A percentile compares a stretch with the other conserved stretches of the same genome.
These are phyloP conservation scores for Rosalia funebris DNA, from an alignment of 2,888 invertebrate species.

Conservation along the genomic window DNA sequence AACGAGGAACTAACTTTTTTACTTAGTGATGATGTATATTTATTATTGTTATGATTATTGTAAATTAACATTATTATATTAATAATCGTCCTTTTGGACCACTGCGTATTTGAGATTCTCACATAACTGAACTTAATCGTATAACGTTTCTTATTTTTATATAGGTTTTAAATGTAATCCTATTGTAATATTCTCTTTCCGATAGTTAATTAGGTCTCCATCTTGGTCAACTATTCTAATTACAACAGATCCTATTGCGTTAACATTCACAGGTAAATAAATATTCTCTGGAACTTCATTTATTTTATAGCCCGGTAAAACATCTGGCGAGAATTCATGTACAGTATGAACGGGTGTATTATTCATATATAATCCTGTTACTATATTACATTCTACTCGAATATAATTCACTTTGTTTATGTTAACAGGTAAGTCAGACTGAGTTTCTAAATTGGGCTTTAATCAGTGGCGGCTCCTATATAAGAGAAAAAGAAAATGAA, in stretches of 20 bases:
- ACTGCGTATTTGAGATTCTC: neutral
- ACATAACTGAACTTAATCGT: neutral
- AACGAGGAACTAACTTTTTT: slow-evolving; percentile 14
- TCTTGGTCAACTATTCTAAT: slow-evolving; percentile 52
- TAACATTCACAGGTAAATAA: slow-evolving; percentile 52
- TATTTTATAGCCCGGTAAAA: slow-evolving; percentile 55
- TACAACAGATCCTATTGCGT: slow-evolving; percentile 43
- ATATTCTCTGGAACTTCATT: slow-evolving; percentile 53
- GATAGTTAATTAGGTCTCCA: slow-evolving; percentile 50
- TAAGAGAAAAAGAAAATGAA: neutral
- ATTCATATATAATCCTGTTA: slow-evolving; percentile 50
- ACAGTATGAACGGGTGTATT: slow-evolving; percentile 50
- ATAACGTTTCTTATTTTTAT: slow-evolving; percentile 8
- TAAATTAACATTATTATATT: slow-evolving; percentile 28
- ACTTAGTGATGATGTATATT: slow-evolving; percentile 6
- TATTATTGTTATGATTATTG: slow-evolving; percentile 15
- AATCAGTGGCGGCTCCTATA: too few species aligned
- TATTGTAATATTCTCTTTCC: slow-evolving; percentile 50
- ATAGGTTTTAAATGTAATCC: slow-evolving; percentile 33
- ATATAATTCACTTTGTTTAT: slow-evolving; percentile 51
- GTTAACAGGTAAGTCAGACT: slow-evolving; percentile 51
- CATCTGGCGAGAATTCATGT: slow-evolving; percentile 54
- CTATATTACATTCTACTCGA: slow-evolving; percentile 50
- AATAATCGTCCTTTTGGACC: neutral
- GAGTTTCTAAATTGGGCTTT: neutral